Base-by-base conservation (phyloP, 2,888 invertebrate species). In the Entomobrya proxima region DNA sequence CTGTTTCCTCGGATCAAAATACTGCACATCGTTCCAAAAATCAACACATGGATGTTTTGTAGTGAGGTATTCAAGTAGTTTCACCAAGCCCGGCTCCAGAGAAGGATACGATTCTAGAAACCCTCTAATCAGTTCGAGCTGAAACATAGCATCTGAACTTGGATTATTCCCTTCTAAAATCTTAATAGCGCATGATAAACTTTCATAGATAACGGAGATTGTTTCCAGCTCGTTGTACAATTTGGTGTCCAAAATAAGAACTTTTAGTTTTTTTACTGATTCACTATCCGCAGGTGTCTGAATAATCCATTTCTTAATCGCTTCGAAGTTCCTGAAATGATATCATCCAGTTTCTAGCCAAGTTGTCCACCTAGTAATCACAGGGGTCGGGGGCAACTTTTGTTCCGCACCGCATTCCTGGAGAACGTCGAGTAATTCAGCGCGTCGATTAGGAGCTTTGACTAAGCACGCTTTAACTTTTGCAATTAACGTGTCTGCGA, bases 361-460 rank as follows among this genome's bases (percentile, higher is more conserved):
- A 2, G 81, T 81, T 2, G 37, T 30, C 81, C 81, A 81, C 5
- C 81, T 3, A 7, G 81, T 81, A 15, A 81, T n/a, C 1, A 81
- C 74, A 7, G 81, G 81, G 9, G 21, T 18, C 1, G 81, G 81
- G 4, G 81, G 81, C 6, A 80, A 21, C 13, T 13, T 52, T 9
- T 9, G 30, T 4, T 11, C 18, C 5, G 2, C 3, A 5, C 64
- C 64, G 15, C 58, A 15, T 5, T 15, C 1, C n/a, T 61, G n/a
- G 2, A 78, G 18, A 3, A 15, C n/a, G 2, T 40, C 47, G 1
- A 44, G 32, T 9, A 78, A 32, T 6, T 61, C 64, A 3, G 27
- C 4, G 6, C 78, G 40, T 9, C 78, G 78, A 2, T 2, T 3
- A 0, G 78, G 78, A 5, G 64, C 40, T 32, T 64, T 78, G 11